phyloP scores from a whole-genome alignment of 2,888 invertebrate species.

The Noctua pronuba region DNA sequence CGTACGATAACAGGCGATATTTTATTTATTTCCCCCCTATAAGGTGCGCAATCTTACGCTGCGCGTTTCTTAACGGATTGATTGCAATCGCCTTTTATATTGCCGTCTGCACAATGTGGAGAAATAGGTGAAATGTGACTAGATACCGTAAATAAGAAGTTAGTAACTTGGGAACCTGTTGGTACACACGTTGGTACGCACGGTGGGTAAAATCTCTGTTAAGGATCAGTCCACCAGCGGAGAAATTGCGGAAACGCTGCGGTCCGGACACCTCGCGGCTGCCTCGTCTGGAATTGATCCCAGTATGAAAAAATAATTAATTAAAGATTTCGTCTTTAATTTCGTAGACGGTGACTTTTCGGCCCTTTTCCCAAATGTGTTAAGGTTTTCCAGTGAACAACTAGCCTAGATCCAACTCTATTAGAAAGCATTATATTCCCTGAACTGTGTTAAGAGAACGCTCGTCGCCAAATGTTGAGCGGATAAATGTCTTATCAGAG shows the following conservation, averaged over 20 bases:
- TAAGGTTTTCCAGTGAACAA: too few relatives aligned
- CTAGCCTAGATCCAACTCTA: not conserved
- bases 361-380: too few relatives aligned
- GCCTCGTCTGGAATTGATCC: not conserved
- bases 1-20: constrained; percentile 42
- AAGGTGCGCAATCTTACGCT: constrained; percentile 59
- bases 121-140: constrained; percentile 16
- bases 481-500: too few relatives aligned
- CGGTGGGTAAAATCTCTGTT: not conserved
- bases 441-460: not conserved
- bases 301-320: not conserved
- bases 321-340: not conserved
- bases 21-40: constrained; percentile 58
- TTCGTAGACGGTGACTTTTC: not conserved
- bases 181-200: too few relatives aligned
- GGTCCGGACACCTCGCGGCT: not conserved
- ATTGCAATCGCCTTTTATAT: constrained; percentile 52
- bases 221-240: not conserved
- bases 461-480: not conserved
- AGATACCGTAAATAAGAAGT: constrained; percentile 2
- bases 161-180: not conserved
- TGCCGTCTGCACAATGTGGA: constrained; percentile 11
- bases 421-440: not conserved
- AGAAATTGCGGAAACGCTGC: not conserved
- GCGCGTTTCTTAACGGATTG: constrained; percentile 31